Percentiles rank a stretch among this genome's conserved stretches.
Conservation (phyloP, 2,797 vertebrate genomes). For the Rhinophrynus dorsalis region DNA sequence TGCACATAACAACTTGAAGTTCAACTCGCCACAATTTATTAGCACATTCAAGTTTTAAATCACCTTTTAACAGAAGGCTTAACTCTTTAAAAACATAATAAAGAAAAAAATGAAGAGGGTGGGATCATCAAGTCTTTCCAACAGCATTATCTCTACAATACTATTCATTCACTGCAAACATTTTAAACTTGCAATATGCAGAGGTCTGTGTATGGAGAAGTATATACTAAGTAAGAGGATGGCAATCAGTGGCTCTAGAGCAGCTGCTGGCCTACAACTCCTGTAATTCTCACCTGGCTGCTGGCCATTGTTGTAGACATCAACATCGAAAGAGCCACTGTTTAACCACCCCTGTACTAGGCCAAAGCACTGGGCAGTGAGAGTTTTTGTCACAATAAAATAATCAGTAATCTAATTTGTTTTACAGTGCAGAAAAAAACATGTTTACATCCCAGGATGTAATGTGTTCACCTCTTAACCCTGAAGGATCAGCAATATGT, state of each 20-base stretch:
- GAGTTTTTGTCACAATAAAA: conserved; percentile 74
- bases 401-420: conserved; percentile 78
- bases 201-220: conserved; percentile 94
- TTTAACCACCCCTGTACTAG: too few relatives aligned
- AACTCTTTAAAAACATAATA: conserved; percentile 70
- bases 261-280: too few relatives aligned
- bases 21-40: conserved; percentile 95
- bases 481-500: conserved; percentile 49
- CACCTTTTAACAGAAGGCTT: conserved; percentile 91
- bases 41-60: conserved; percentile 99
- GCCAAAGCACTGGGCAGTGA: conserved; percentile 75
- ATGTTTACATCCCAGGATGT: conserved; percentile 73
- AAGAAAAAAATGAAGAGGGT: conserved; percentile 70
- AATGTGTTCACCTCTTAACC: conserved; percentile 47
- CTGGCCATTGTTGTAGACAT: too few relatives aligned
- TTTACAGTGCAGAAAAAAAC: conserved; percentile 81
- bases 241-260: too few relatives aligned
- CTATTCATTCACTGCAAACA: conserved; percentile 88
- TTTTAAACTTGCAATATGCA: conserved; percentile 91
- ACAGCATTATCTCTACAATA: conserved; percentile 92
- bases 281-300: too few relatives aligned
- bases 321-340: too few relatives aligned
- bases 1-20: conserved; percentile 99
- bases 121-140: conserved; percentile 94
- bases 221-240: conserved; percentile 76